Evolutionary conservation across 2,113 vertebrate species (phyloP).

Genomic region (Theristicus caerulescens): DNA sequence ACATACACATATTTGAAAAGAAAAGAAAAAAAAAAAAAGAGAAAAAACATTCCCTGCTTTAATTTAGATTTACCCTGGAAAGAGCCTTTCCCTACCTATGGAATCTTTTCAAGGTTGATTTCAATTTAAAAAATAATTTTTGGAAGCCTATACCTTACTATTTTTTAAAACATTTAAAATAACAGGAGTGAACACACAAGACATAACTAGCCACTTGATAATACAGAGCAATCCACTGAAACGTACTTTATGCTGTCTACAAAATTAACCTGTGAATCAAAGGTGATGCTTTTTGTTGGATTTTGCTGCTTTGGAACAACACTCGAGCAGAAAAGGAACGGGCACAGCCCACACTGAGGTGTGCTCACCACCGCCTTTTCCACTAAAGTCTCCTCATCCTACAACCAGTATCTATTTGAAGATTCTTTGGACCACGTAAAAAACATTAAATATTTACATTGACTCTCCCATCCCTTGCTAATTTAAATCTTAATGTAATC

Average conservation of each 20-base stretch:
- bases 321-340: neutral
- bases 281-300: neutral
- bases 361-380: neutral
- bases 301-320: neutral
- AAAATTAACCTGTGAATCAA: neutral
- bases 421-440: neutral
- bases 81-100: neutral
- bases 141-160: neutral
- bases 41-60: neutral
- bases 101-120: neutral
- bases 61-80: neutral
- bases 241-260: neutral
- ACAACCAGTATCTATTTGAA: neutral
- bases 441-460: slow-evolving; percentile 18
- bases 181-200: neutral
- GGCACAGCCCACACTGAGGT: neutral
- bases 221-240: neutral
- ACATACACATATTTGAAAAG: neutral
- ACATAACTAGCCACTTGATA: neutral
- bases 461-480: neutral
- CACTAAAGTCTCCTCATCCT: neutral
- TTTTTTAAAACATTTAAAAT: neutral
- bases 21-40: too few species aligned
- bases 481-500: slow-evolving; percentile 26
- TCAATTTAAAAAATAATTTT: neutral